Conservation (phyloP, 2,888 invertebrate species). For the Herminia tarsipennalis region DNA sequence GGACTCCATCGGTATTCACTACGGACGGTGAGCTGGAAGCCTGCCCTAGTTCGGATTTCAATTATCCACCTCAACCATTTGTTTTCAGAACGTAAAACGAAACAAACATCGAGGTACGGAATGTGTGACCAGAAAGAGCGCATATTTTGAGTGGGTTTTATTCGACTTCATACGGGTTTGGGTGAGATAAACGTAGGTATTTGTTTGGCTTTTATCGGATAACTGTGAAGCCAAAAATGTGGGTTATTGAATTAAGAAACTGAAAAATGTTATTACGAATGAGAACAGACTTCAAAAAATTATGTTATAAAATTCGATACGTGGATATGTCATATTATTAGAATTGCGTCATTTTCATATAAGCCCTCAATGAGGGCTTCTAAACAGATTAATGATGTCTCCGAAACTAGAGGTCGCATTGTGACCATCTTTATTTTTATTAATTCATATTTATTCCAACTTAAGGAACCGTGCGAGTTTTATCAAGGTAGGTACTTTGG, state of each 20-base stretch:
- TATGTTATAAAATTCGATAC: too few species aligned
- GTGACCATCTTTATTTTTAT: too few species aligned
- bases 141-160: slow-evolving; percentile 39
- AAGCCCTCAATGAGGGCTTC: too few species aligned
- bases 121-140: slow-evolving; percentile 30
- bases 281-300: too few species aligned
- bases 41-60: slow-evolving; percentile 62
- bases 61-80: slow-evolving; percentile 57
- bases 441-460: too few species aligned
- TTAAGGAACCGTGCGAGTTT: too few species aligned
- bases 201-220: slow-evolving; percentile 1
- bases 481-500: too few species aligned
- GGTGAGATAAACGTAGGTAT: background rate
- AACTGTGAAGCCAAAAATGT: background rate
- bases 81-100: slow-evolving; percentile 50
- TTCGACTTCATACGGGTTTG: slow-evolving; percentile 10
- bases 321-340: too few species aligned
- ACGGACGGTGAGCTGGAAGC: slow-evolving; percentile 41
- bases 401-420: too few species aligned
- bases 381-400: too few species aligned
- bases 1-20: slow-evolving; percentile 60
- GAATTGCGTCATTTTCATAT: too few species aligned
- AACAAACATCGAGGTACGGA: slow-evolving; percentile 37
- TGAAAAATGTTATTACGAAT: too few species aligned
- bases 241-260: background rate